phyloP scores from a whole-genome alignment of 1,140 invertebrate species.

The Globodera rostochiensis region DNA sequence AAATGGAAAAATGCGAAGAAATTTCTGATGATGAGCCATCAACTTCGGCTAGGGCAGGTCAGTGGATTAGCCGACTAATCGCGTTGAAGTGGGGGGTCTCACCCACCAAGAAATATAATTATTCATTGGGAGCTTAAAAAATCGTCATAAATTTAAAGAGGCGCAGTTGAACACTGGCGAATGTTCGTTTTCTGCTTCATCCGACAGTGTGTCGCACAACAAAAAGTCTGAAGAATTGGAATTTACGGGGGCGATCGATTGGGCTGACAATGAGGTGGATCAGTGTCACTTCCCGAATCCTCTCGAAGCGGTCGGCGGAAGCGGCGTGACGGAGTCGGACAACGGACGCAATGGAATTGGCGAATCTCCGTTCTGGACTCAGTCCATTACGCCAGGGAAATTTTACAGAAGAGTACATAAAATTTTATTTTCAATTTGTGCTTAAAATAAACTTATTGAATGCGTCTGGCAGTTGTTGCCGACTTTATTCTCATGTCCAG shows the following conservation, averaged over 20 bases:
- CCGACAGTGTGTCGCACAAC: background rate
- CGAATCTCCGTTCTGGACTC: slow-evolving; percentile 36
- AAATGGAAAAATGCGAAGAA: background rate
- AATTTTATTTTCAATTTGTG: slow-evolving; percentile 3
- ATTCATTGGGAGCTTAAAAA: too few relatives aligned
- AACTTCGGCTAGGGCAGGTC: background rate
- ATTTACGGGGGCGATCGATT: background rate
- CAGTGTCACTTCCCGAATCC: background rate
- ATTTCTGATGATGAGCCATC: background rate
- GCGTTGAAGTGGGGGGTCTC: background rate
- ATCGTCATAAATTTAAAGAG: too few relatives aligned
- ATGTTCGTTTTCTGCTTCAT: background rate
- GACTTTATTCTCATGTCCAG: background rate
- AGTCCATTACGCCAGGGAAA: slow-evolving; percentile 37
- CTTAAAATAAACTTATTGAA: background rate
- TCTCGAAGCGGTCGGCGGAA: background rate
- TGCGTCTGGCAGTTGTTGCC: background rate
- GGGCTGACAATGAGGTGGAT: slow-evolving; percentile 18
- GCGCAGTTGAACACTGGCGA: background rate
- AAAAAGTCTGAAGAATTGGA: background rate
- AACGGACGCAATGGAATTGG: slow-evolving; percentile 17
- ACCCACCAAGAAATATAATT: too few relatives aligned
- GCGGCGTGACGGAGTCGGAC: slow-evolving; percentile 8
- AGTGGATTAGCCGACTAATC: background rate
- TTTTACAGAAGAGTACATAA: slow-evolving; percentile 37